Conservation (phyloP, 1,140 invertebrate species). For the Lordiphosa stackelbergi region DNA sequence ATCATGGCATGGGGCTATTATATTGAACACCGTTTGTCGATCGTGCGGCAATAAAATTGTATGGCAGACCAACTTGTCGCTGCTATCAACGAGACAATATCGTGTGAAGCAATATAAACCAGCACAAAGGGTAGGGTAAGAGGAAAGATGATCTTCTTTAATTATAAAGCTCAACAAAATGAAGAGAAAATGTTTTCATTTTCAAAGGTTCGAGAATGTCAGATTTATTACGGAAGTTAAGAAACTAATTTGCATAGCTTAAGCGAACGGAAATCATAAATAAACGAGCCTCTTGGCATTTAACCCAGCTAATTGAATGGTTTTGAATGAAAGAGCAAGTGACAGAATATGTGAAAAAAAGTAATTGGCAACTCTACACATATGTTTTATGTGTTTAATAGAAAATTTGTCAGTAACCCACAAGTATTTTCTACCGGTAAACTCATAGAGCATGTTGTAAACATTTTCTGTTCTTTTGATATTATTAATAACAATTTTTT, state of each 20-base stretch:
- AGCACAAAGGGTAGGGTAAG: conserved; percentile 3
- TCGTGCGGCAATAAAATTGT: conserved; percentile 73
- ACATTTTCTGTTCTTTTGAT: too few relatives aligned
- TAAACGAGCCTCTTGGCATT: not conserved
- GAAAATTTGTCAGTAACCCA: too few relatives aligned
- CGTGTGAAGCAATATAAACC: conserved; percentile 61
- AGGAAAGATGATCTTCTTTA: conserved; percentile 2
- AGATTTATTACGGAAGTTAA: conserved; percentile 41
- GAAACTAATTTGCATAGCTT: conserved; percentile 32
- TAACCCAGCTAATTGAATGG: too few relatives aligned
- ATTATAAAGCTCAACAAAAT: conserved; percentile 1
- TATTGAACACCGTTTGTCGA: conserved; percentile 69
- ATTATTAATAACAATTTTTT: too few relatives aligned
- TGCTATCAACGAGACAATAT: conserved; percentile 60
- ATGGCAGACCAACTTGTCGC: conserved; percentile 44
- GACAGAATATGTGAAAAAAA: too few relatives aligned
- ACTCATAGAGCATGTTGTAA: too few relatives aligned
- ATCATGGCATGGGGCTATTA: conserved; percentile 36
- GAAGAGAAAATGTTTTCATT: conserved; percentile 7
- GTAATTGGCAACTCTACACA: not conserved
- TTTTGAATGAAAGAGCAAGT: too few relatives aligned
- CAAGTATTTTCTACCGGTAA: too few relatives aligned
- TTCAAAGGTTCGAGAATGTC: conserved; percentile 1
- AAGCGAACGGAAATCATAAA: conserved; percentile 1
- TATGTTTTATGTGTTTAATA: not conserved